A percentile compares a stretch with the other conserved stretches of the same genome.
Evolutionary conservation across 2,113 vertebrate genomes (phyloP).

Genomic region (Mirza zaza): DNA sequence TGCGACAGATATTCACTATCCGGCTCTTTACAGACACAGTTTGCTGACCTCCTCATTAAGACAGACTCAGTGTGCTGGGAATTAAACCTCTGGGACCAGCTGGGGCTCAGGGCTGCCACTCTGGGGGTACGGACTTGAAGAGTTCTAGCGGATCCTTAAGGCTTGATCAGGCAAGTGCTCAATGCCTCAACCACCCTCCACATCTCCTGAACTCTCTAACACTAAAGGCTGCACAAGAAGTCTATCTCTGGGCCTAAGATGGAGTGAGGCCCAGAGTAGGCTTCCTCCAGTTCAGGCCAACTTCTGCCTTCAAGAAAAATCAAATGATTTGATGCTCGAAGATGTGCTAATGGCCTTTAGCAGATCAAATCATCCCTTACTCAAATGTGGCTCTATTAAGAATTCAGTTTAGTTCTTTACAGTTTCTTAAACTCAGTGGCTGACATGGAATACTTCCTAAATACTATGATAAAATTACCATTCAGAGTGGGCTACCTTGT

Average conservation of each 20-base stretch:
- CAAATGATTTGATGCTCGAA: background rate
- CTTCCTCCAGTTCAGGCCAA: background rate
- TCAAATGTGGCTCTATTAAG: background rate
- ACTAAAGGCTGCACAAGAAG: background rate
- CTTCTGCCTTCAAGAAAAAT: background rate
- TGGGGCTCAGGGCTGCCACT: background rate
- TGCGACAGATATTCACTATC: background rate
- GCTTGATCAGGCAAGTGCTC: background rate
- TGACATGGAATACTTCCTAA: background rate
- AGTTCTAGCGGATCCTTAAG: background rate
- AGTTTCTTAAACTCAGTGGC: background rate
- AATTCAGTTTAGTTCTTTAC: background rate
- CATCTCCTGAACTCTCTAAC: background rate
- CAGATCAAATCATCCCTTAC: background rate
- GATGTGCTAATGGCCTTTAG: background rate
- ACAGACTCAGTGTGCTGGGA: background rate
- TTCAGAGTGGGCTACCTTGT: background rate
- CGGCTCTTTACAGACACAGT: background rate
- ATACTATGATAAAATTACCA: background rate
- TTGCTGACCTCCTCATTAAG: background rate
- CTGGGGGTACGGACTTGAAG: background rate
- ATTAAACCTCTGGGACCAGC: background rate
- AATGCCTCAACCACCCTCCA: background rate
- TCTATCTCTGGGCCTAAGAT: background rate
- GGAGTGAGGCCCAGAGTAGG: background rate